Evolutionary conservation across 1,140 invertebrate genomes (phyloP), one percentile per base, ranked within the genome.

Genomic region (Diploscapter pachys): DNA sequence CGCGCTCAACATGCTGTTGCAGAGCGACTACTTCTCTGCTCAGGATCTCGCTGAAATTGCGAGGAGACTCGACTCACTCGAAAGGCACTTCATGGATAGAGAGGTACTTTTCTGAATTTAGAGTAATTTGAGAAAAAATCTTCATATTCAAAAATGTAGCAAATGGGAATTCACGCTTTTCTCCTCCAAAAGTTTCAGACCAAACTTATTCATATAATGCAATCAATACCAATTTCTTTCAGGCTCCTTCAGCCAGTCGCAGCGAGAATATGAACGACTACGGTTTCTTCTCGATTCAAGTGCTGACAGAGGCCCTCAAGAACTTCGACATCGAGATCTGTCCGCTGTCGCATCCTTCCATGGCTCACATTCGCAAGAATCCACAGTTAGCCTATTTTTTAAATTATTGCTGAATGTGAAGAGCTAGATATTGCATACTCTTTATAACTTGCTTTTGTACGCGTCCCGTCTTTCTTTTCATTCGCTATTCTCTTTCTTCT

Each of bases 281-380:
- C 87, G 93, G 93, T 51, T 93, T 91, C 86, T 94, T 94, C 86
- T 93, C 92, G 53, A 90, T 94, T 61, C 92, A 94, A 90, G 91
- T 92, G 5, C 74, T 78, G 53, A 48, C 53, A 13, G 70, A 65
- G 63, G 80, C 77, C 89, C 88, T 85, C 91, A 91, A 3, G 88
- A 90, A 92, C 11, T 92, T 91, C 90, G 89, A 89, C 72, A 86
- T 94, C 56, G 91, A 92, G 80, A 84, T 93, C 68, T 87, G 92
- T 71, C 90, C 90, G 67, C 92, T 90, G 81, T 91, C 89, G 65
- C 89, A 92, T 85, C 84, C 88, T 50, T 84, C 89, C 77, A 90
- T 91, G 59, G 83, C 89, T 75, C 79, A 85, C 81, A 91, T 91
- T 49, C 88, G 90, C 79, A 85, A 87, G 74, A 87, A 91, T 86